A percentile compares a stretch with the other conserved stretches of the same genome.
Evolutionary conservation across 2,888 invertebrate genomes (phyloP).

Genomic region (Xylota sylvarum): DNA sequence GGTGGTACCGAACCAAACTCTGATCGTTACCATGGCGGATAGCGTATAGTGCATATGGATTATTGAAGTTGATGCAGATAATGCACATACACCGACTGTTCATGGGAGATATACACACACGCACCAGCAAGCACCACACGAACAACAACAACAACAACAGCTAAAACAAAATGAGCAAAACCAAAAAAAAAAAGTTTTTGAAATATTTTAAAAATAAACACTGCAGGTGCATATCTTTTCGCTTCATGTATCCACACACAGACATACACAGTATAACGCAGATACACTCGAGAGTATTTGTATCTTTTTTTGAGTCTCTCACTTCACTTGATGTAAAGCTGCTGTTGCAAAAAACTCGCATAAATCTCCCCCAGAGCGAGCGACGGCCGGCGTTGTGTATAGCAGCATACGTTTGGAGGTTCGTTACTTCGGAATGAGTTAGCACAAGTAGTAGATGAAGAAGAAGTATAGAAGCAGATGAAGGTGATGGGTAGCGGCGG

Average conservation of each 20-base stretch:
- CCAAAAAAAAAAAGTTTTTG: conserved; percentile 61
- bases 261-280: too few species aligned
- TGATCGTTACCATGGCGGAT: conserved; percentile 60
- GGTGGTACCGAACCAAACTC: conserved; percentile 62
- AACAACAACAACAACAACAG: background rate
- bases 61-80: conserved; percentile 77
- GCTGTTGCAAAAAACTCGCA: conserved; percentile 68
- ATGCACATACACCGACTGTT: conserved; percentile 58
- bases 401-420: conserved; percentile 56
- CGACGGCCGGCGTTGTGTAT: conserved; percentile 40
- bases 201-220: conserved; percentile 77
- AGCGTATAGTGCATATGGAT: conserved; percentile 64
- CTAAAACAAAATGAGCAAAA: conserved; percentile 20
- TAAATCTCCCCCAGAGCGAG: conserved; percentile 74
- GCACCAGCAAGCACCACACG: conserved; percentile 40
- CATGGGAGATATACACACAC: conserved; percentile 41
- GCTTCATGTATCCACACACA: conserved; percentile 67
- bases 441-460: conserved; percentile 30
- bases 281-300: conserved; percentile 42
- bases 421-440: conserved; percentile 60
- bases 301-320: conserved; percentile 65
- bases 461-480: conserved; percentile 52
- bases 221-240: conserved; percentile 77
- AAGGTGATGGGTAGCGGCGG: conserved; percentile 56
- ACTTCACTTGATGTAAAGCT: conserved; percentile 69